A percentile compares a stretch with the other conserved stretches of the same genome.
These are phyloP conservation scores for Garra rufa DNA, from an alignment of 2,113 vertebrate genomes.

Conservation along the genomic window DNA sequence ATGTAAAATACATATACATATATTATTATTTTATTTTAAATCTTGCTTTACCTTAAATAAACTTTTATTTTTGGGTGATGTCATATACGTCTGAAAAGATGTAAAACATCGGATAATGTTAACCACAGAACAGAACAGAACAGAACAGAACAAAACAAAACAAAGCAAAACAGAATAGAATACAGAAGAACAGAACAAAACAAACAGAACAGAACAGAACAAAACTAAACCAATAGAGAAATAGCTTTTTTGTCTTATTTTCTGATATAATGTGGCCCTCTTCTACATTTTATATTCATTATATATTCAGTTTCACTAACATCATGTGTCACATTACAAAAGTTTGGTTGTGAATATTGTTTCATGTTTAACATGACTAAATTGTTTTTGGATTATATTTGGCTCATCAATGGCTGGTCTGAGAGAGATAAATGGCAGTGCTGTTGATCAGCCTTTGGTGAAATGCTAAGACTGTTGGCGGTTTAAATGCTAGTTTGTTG, in stretches of 20 bases:
- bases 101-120: no score
- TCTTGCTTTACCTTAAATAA: no score
- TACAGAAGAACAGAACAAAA: no score
- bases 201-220: no score
- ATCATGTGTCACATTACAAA: neutral
- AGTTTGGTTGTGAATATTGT: neutral
- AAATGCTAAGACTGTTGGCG: neutral
- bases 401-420: neutral
- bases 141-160: no score
- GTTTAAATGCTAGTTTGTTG: conserved; percentile 28
- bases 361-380: conserved; percentile 1
- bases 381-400: neutral
- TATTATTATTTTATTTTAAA: no score
- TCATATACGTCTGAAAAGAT: no score
- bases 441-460: neutral
- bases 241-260: neutral
- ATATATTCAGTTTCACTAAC: neutral
- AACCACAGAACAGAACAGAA: no score
- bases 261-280: neutral
- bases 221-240: neutral
- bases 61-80: no score
- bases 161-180: no score
- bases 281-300: neutral
- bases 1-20: no score
- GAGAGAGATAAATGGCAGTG: neutral